Evolutionary conservation across 1,140 invertebrate species (phyloP).

Genomic region (Papilio xuthus): DNA sequence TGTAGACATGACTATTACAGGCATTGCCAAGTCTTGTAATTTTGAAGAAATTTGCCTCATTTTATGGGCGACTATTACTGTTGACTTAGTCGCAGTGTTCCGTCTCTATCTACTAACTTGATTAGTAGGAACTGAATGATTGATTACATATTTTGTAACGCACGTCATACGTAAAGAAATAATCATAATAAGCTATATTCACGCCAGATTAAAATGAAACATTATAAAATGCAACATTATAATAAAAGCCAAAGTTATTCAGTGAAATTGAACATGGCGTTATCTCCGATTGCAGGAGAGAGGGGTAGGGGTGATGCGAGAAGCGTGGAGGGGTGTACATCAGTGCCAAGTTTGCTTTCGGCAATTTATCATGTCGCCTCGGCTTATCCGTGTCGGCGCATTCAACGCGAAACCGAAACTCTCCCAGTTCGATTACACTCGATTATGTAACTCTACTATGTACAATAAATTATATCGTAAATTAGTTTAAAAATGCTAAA

Average conservation of each 20-base stretch:
- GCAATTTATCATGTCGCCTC: conserved; percentile 20
- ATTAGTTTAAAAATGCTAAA: background rate
- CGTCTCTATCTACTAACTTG: background rate
- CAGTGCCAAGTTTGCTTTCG: conserved; percentile 21
- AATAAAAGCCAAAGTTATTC: background rate
- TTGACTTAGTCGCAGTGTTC: background rate
- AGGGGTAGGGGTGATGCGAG: background rate
- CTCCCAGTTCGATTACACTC: background rate
- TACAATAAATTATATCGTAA: background rate
- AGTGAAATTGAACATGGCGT: conserved; percentile 19
- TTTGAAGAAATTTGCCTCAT: background rate
- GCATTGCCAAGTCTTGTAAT: background rate
- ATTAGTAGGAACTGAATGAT: background rate
- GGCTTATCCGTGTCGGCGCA: conserved; percentile 20
- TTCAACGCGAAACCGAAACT: conserved; percentile 25
- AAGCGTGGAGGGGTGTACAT: background rate
- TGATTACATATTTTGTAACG: background rate
- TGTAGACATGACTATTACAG: background rate
- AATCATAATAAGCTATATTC: background rate
- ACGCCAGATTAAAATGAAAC: background rate
- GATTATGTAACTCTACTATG: conserved; percentile 3
- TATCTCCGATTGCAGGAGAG: conserved; percentile 1
- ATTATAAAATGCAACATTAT: background rate
- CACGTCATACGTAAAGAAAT: background rate
- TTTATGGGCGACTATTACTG: background rate